Evolutionary conservation across 1,140 invertebrate species (phyloP).

Genomic region (Sycophila sp.): DNA sequence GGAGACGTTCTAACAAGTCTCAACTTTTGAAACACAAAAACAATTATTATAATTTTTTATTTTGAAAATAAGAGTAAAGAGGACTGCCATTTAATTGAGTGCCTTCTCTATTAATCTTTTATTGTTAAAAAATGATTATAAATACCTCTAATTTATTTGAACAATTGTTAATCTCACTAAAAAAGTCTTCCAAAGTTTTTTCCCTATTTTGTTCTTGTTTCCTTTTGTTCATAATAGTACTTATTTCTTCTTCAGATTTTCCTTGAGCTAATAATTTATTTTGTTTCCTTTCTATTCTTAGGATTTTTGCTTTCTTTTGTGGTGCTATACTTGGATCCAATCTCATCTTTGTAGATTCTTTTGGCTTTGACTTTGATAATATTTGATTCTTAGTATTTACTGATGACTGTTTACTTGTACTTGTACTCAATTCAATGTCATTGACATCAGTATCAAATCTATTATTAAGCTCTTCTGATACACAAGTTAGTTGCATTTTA

Average conservation of each 20-base stretch:
- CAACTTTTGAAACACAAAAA: slow-evolving; percentile 42
- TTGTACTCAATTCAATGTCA: slow-evolving; percentile 8
- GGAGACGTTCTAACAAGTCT: slow-evolving; percentile 50
- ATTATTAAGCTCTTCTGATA: slow-evolving; percentile 44
- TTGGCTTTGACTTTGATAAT: slow-evolving; percentile 26
- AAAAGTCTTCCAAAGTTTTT: slow-evolving; percentile 81
- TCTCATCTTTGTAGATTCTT: slow-evolving; percentile 31
- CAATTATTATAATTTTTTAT: slow-evolving; percentile 19
- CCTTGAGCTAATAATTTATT: slow-evolving; percentile 77
- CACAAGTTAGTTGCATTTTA: slow-evolving; percentile 43
- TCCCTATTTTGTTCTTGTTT: slow-evolving; percentile 65
- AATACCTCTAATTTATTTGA: slow-evolving; percentile 80
- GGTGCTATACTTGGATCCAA: slow-evolving; percentile 48
- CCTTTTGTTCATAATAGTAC: slow-evolving; percentile 53
- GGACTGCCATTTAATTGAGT: slow-evolving; percentile 3
- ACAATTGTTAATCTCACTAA: slow-evolving; percentile 73
- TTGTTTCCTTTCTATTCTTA: slow-evolving; percentile 79
- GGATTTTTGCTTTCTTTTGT: slow-evolving; percentile 83
- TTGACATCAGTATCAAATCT: slow-evolving; percentile 25
- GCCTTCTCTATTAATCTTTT: not conserved
- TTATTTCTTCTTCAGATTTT: slow-evolving; percentile 62
- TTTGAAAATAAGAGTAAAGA: slow-evolving; percentile 36
- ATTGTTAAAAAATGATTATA: slow-evolving; percentile 15
- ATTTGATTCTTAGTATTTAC: slow-evolving; percentile 21
- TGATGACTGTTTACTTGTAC: slow-evolving; percentile 4